Percentiles rank a stretch among this genome's conserved stretches.
These are phyloP conservation scores for Pseudonaja textilis DNA, from an alignment of 2,113 vertebrate species.

Conservation along the genomic window DNA sequence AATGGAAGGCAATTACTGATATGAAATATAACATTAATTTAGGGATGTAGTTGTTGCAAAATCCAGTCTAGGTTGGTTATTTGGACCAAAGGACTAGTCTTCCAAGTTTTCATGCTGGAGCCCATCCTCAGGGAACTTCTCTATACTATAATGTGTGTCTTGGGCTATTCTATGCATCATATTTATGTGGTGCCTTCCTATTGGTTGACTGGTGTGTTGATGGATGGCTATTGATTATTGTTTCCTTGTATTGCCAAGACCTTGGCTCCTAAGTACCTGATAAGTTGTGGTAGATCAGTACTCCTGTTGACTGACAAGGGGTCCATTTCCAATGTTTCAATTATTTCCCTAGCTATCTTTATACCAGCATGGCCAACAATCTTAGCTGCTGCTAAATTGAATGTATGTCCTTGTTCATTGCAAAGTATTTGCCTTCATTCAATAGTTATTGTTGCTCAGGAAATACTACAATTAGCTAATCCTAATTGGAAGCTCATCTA, in stretches of 20 bases:
- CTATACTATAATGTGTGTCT: not conserved
- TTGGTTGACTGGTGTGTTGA: not conserved
- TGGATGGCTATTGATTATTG: not conserved
- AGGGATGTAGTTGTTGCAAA: not conserved
- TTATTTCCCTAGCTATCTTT: not conserved
- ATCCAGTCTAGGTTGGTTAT: not conserved
- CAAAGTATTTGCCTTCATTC: not conserved
- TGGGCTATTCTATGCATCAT: not conserved
- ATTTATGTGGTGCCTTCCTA: not conserved
- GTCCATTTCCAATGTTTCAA: not conserved
- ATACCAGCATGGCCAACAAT: not conserved
- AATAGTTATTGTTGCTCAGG: not conserved
- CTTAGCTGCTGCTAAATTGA: not conserved
- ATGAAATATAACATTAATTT: not conserved
- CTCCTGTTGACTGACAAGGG: not conserved
- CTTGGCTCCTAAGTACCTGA: not conserved
- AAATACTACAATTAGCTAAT: not conserved
- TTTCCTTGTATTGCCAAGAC: not conserved
- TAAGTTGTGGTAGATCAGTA: not conserved
- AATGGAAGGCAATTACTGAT: not conserved
- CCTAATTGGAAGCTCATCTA: not conserved
- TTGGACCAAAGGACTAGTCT: not conserved
- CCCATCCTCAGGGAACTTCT: not conserved
- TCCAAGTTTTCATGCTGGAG: not conserved
- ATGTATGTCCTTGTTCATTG: not conserved